A percentile compares a stretch with the other conserved stretches of the same genome.
Conservation (phyloP, 2,113 vertebrate species). For the Rhea americana region DNA sequence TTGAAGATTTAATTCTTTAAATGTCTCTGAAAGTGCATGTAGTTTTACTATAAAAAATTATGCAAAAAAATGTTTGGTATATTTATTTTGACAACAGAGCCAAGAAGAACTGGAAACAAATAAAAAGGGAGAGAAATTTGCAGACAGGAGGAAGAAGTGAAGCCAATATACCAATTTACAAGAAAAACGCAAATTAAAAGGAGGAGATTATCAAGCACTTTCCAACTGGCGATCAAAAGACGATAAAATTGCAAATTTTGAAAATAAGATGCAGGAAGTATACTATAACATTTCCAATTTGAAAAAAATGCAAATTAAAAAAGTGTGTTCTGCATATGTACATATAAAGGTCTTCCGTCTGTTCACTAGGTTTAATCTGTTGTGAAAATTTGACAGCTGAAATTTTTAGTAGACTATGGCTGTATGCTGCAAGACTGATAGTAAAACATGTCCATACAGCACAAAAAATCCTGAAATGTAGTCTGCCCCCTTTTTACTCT, state of each 20-base stretch:
- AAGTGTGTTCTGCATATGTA: constrained; percentile 39
- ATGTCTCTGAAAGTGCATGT: background rate
- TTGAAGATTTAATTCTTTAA: background rate
- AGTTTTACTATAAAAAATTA: background rate
- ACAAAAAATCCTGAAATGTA: background rate
- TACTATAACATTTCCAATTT: constrained; percentile 40
- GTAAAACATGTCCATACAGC: background rate
- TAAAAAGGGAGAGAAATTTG: constrained; percentile 12
- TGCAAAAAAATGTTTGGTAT: background rate
- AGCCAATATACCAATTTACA: constrained; percentile 19
- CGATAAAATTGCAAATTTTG: constrained; percentile 48
- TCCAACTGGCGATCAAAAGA: constrained; percentile 25
- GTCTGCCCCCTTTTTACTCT: background rate
- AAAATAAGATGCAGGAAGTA: constrained; percentile 51
- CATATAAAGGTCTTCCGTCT: constrained; percentile 50
- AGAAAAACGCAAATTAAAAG: constrained; percentile 49
- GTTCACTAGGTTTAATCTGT: constrained; percentile 56
- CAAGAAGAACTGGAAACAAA: constrained; percentile 66
- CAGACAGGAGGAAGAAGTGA: constrained; percentile 42
- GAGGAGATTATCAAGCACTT: constrained; percentile 51
- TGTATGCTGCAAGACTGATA: constrained; percentile 4
- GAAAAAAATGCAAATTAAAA: constrained; percentile 55
- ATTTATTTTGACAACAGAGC: constrained; percentile 61
- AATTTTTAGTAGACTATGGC: constrained; percentile 25
- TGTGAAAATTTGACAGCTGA: constrained; percentile 48